Evolutionary conservation across 2,888 invertebrate species (phyloP), one percentile per base, ranked within the genome.

Genomic region (Monoplex corrugatus): DNA sequence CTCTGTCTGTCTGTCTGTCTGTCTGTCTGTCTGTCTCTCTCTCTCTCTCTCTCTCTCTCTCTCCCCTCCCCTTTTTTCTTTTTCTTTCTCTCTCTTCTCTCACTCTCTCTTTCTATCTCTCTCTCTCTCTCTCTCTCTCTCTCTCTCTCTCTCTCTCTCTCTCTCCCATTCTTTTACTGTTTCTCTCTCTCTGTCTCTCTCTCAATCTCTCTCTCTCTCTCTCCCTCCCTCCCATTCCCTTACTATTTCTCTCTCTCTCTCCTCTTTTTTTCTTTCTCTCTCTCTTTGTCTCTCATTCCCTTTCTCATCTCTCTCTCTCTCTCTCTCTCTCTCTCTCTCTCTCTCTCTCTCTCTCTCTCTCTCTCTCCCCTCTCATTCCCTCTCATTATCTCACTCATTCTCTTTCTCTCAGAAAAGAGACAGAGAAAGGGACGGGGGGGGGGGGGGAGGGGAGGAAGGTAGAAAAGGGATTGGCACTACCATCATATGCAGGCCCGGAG

Each of bases 1-100:
- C 86, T 19, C 8, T 68, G 32, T 35, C 23, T 63, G 68, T 86
- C 40, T 86, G 19, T 86, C 68, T 86, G 38, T 86, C 35, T 86
- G 35, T 63, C 38, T 68, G 19, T 68, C 35, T 68, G 35, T 68
- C 63, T 68, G 40, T 86, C 63, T 68, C 68, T 68, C 38, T 68
- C 68, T 68, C 6, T 86, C 68, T 86, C 40, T 86, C 68, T 86
- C 63, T 86, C 40, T 68, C 63, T 83, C 3, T 44, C 19, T 16
- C 10, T 38, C 16, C 38, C 19, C 43, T 80, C 32, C 44, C 83
- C 44, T 2, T 44, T 5, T 44, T 16, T 44, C 63, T 19, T 28
- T 43, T 6, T 32, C 23, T 32, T 28, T 43, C 50, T 50, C 19
- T 50, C 50, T 50, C 13, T 19, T 50, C 19, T 50, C 13, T 50